Evolutionary conservation across 2,113 vertebrate genomes (phyloP).

Genomic region (Taxidea taxus): DNA sequence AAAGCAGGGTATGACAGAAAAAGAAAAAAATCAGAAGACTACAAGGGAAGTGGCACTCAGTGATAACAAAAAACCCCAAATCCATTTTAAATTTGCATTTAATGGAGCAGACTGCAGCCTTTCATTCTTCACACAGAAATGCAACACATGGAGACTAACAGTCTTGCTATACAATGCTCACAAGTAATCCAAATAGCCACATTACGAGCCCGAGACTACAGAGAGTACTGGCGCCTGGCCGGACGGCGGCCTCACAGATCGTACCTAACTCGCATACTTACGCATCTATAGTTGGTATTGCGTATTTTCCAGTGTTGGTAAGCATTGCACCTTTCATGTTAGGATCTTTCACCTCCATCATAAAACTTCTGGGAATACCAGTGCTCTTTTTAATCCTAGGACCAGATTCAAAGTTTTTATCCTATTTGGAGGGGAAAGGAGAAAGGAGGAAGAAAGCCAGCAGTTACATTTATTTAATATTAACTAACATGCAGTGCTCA

Average conservation of each 20-base stretch:
- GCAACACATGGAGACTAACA: not conserved
- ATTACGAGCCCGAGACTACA: constrained; percentile 30
- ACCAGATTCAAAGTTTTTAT: constrained; percentile 93
- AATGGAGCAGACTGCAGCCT: constrained; percentile 72
- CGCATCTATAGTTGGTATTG: constrained; percentile 96
- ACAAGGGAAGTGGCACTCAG: constrained; percentile 64
- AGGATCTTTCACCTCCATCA: constrained; percentile 98
- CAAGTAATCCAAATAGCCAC: not conserved
- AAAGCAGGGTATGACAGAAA: constrained; percentile 67
- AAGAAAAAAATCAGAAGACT: constrained; percentile 60
- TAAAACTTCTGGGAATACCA: constrained; percentile 97
- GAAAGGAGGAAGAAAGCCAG: not conserved
- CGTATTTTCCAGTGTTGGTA: constrained; percentile 95
- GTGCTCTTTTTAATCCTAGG: constrained; percentile 96
- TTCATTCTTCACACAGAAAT: constrained; percentile 46
- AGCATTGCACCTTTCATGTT: constrained; percentile 97
- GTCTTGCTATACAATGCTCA: fast-evolving
- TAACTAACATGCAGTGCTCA: not conserved
- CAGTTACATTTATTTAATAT: not conserved
- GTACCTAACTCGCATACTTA: constrained; percentile 81
- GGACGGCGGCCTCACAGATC: fast-evolving
- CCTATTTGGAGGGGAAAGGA: constrained; percentile 80
- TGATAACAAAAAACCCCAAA: constrained; percentile 54
- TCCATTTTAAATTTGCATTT: constrained; percentile 51
- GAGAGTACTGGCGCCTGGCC: not conserved